A percentile compares a stretch with the other conserved stretches of the same genome.
Evolutionary conservation across 2,113 vertebrate genomes (phyloP).

Genomic region (Sphyrna mokarran): DNA sequence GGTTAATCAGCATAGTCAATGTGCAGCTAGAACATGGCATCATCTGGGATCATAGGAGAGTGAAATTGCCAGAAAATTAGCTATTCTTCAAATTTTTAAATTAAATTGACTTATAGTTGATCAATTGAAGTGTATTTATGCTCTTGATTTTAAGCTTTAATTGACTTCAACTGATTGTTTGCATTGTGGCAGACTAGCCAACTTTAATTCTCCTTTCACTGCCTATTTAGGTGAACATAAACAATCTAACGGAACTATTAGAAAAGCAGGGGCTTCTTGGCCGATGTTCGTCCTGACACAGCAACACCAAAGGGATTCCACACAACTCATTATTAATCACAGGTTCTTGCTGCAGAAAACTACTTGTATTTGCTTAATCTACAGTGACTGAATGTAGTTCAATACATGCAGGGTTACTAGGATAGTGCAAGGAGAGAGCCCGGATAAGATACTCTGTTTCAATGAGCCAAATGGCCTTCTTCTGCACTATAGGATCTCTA

Average conservation of each 20-base stretch:
- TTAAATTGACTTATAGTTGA: not conserved
- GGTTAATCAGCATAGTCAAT: not conserved
- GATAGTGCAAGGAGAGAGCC: too few species aligned
- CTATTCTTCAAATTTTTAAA: not conserved
- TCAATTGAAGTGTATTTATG: not conserved
- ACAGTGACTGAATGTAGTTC: not conserved
- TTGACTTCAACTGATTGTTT: not conserved
- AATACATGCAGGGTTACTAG: not conserved
- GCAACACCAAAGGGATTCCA: not conserved
- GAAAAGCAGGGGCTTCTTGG: not conserved
- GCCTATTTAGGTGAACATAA: not conserved
- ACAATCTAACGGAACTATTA: not conserved
- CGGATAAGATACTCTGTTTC: too few species aligned
- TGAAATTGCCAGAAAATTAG: not conserved
- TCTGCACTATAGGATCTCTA: too few species aligned
- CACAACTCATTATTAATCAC: not conserved
- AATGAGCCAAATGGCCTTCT: too few species aligned
- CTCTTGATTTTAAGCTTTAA: not conserved
- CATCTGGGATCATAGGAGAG: not conserved
- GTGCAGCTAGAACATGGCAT: not conserved
- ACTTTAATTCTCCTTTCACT: not conserved
- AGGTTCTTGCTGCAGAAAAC: not conserved
- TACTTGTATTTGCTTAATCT: not conserved
- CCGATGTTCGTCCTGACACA: not conserved
- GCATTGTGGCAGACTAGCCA: not conserved